A percentile compares a stretch with the other conserved stretches of the same genome.
Evolutionary conservation across 2,888 invertebrate genomes (phyloP).

Genomic region (Nephrotoma guestfalica): DNA sequence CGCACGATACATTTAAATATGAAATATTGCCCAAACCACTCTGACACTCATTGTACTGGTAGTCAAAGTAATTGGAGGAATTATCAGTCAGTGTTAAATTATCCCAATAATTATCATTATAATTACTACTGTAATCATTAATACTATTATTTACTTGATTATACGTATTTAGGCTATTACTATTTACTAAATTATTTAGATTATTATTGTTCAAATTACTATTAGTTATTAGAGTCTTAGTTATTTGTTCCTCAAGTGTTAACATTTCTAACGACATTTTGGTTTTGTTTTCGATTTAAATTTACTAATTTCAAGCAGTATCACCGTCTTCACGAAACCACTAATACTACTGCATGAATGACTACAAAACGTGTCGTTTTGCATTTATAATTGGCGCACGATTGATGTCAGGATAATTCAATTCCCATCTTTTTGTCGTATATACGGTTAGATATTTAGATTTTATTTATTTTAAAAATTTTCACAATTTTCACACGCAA

Average conservation of each 20-base stretch:
- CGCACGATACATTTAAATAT: conserved; percentile 31
- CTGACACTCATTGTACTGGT: conserved; percentile 17
- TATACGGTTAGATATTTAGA: not conserved
- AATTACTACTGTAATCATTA: not conserved
- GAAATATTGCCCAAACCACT: conserved; percentile 19
- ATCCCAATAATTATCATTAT: not conserved
- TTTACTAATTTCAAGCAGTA: not conserved
- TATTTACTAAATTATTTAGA: not conserved
- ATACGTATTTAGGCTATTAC: not conserved
- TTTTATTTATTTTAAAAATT: not conserved
- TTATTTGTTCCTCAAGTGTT: conserved; percentile 3
- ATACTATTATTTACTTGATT: not conserved
- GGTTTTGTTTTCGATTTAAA: not conserved
- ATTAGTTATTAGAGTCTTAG: not conserved
- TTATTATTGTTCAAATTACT: not conserved
- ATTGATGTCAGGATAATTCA: not conserved
- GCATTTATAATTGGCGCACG: not conserved
- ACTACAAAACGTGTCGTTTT: not conserved
- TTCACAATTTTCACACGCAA: not conserved
- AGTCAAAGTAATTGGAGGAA: conserved; percentile 2
- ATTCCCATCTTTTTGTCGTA: not conserved
- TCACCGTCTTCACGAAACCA: not conserved
- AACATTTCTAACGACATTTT: conserved; percentile 3
- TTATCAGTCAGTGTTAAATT: not conserved
- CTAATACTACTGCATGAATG: not conserved